Evolutionary conservation across 2,888 invertebrate genomes (phyloP), one percentile per base, ranked within the genome.

Genomic region (Synanthedon vespiformis): DNA sequence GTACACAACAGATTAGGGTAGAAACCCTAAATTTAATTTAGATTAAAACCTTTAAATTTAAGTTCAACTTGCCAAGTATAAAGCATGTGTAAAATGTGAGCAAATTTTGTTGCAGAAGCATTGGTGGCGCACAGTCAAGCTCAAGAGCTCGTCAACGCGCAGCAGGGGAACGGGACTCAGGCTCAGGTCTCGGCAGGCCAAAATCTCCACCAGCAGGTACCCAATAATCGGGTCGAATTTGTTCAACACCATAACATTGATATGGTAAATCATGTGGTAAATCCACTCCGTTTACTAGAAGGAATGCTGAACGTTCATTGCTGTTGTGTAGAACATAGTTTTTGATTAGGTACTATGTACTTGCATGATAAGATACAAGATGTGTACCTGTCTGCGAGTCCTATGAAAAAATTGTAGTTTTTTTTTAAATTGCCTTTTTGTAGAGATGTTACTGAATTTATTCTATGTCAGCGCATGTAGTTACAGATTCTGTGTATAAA

Each of bases 201-300:
- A 57, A 57, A 87, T 56, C 65, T 88, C 62, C 85, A 82, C 53
- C 88, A 87, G 72, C 87, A 88, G 82, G 87, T 87, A 84, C 81
- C 88, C 83, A 87, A 77, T 80, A 85, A 78, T 60, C 85, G 87
- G 81, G 83, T 88, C 75, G 87, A 86, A 69, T 86, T 87, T 85
- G 80, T 88, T 73, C 84, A 85, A 78, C 87, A 88, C 80, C 88
- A 88, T 86, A 86, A 79, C 80, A 82, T 85, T 78, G 86, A 87
- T 82, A 85, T 87, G 87, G 87, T 87, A 87, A 86, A 82, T 84
- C 71, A 78, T 54, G 74, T 78, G 80, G 76, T 80, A 79, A 16
- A 83, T 74, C 61, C 68, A 76, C 67, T 70, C 68, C 61, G 59
- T 68, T 72, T 84, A 75, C 62, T 81, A 75, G 78, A 77, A 59